Conservation (phyloP, 92 coral and sea anemone species). For the Phenganax subtilis region DNA sequence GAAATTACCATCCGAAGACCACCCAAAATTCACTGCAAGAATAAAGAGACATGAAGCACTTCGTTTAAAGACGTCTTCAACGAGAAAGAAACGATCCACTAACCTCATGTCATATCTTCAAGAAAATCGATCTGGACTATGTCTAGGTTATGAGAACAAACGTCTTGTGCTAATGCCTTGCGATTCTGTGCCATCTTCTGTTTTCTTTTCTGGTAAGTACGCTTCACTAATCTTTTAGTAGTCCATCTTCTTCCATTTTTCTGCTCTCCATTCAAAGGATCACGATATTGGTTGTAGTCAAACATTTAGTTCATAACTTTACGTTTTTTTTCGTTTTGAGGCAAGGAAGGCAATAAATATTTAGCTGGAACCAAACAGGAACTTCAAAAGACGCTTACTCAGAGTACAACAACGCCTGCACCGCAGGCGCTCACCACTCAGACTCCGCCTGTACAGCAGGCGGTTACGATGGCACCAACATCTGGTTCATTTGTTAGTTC, state of each 20-base stretch:
- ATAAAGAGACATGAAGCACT: background rate
- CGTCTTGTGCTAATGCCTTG: conserved; percentile 2
- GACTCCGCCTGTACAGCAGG: no score
- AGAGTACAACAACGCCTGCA: background rate
- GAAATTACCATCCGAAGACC: no score
- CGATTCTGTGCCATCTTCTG: conserved; percentile 19
- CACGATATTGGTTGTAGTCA: no score
- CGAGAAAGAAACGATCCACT: background rate
- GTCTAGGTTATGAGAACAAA: background rate
- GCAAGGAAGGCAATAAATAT: no score
- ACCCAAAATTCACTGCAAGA: no score
- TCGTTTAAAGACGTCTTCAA: background rate
- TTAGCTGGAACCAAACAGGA: no score
- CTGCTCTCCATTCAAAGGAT: no score
- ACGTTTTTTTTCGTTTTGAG: no score
- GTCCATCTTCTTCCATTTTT: background rate
- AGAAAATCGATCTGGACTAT: conserved; percentile 12
- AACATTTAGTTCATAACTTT: no score
- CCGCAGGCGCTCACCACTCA: background rate
- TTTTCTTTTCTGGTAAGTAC: background rate
- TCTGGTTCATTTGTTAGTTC: background rate
- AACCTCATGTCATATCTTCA: background rate
- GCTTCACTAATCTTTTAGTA: background rate
- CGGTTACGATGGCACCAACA: no score
- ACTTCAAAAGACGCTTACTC: no score